Evolutionary conservation across 1,140 invertebrate species (phyloP).

Genomic region (Drosophila arizonae): DNA sequence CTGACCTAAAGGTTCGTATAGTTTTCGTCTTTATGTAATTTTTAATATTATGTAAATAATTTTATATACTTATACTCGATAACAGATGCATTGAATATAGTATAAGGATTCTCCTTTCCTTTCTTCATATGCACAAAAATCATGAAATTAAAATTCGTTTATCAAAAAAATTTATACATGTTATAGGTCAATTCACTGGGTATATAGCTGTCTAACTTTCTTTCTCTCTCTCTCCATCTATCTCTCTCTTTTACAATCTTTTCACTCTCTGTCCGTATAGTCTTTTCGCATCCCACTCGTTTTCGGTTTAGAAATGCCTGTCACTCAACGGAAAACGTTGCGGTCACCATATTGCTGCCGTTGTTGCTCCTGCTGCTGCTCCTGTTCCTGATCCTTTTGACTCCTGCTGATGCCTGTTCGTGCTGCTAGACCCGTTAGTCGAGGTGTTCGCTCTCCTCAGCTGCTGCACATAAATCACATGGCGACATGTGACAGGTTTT

Average conservation of each 20-base stretch:
- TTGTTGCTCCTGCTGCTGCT: background rate
- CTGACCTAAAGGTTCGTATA: too few species aligned
- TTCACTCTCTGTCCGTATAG: background rate
- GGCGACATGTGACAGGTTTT: slow-evolving; percentile 62
- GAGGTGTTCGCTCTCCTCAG: slow-evolving; percentile 1
- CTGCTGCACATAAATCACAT: slow-evolving; percentile 55
- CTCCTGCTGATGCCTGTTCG: slow-evolving; percentile 15
- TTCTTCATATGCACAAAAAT: too few species aligned
- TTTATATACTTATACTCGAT: too few species aligned
- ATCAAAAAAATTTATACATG: too few species aligned
- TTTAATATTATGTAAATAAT: too few species aligned
- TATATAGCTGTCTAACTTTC: too few species aligned
- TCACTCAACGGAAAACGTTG: slow-evolving; percentile 25
- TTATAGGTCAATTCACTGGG: background rate
- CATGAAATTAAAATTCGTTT: too few species aligned
- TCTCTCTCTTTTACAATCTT: too few species aligned
- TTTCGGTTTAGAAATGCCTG: slow-evolving; percentile 28
- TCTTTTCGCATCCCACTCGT: background rate
- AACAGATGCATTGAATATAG: too few species aligned
- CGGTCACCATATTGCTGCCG: slow-evolving; percentile 13
- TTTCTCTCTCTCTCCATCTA: too few species aligned
- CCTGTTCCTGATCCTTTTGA: background rate
- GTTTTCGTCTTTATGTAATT: too few species aligned
- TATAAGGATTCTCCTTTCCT: too few species aligned
- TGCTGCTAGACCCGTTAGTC: slow-evolving; percentile 2